Base-by-base conservation (phyloP, 2,888 invertebrate species). In the Dioctria rufipes region DNA sequence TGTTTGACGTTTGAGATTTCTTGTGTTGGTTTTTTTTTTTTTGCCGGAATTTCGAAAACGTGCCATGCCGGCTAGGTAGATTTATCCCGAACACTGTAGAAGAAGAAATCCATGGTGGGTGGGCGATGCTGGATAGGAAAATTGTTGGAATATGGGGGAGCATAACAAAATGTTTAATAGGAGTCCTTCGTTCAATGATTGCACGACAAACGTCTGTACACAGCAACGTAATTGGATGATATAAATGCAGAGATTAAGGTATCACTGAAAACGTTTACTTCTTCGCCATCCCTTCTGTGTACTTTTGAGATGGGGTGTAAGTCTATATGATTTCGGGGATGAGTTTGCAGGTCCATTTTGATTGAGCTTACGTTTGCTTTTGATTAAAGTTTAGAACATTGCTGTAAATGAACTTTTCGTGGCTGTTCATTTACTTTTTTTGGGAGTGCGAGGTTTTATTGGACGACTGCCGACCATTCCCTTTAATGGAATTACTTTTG, bases 241-340 rank as follows among this genome's bases (percentile, higher is more conserved):
- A 81, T 81, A 81, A 81, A 81, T 80, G 81, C 81, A 58, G 61
- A 80, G 81, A 81, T 81, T 81, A 81, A 77, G 80, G 78, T 78
- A 78, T 78, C 78, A 78, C 66, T 51, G 78, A 77, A 77, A 61
- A 63, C 63, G 61, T 46, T 77, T 37, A 40, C 37, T 46, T 40
- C 49, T n/a, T 11, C 42, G 43, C 43, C 66, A 66, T 66, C 46
- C 6, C 13, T 8, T 8, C 46, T 25, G 37, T 40, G 39, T 37
- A 37, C 8, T 40, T 39, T 39, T 40, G 11, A 11, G n/a, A 54
- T 54, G n/a, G 54, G 54, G 6, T 54, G 54, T 54, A 54, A n/a
- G 54, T 11, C 11, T 54, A n/a, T 54, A 54, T 54, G 75, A 51
- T 13, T 11, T 11, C 11, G 61, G 60, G 63, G 77, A 43, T 37